Percentiles rank a stretch among this genome's conserved stretches.
phyloP scores from a whole-genome alignment of 2,113 vertebrate genomes.

The Saimiri boliviensis region DNA sequence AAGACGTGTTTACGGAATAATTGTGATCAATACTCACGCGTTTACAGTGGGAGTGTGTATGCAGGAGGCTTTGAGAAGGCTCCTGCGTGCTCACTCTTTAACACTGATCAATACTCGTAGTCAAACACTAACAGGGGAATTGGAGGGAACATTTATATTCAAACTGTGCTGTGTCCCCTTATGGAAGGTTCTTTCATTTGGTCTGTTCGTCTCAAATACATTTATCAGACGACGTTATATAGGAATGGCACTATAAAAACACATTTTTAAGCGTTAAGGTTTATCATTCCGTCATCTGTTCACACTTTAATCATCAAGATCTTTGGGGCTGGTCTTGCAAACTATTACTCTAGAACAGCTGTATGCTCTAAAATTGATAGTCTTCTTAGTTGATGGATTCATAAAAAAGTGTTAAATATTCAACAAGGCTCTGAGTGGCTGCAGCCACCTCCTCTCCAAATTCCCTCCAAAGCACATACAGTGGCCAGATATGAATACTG shows the following conservation, averaged over 20 bases:
- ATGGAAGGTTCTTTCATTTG: not conserved
- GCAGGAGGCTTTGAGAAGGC: not conserved
- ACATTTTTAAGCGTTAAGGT: conserved; percentile 30
- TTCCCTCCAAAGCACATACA: not conserved
- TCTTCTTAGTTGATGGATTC: conserved; percentile 32
- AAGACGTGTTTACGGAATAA: not conserved
- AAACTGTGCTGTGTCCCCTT: not conserved
- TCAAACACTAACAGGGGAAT: conserved; percentile 34
- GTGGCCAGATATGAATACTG: not conserved
- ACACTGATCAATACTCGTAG: not conserved
- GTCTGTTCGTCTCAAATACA: not conserved
- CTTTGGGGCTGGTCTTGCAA: conserved; percentile 44
- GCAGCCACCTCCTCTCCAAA: not conserved
- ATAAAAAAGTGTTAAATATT: conserved; percentile 29
- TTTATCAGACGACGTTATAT: not conserved
- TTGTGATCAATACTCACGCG: not conserved
- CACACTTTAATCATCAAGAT: conserved; percentile 43
- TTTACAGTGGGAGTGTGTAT: not conserved
- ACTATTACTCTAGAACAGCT: conserved; percentile 31
- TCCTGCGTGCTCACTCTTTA: not conserved
- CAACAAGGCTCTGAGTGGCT: not conserved
- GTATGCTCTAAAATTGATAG: conserved; percentile 39
- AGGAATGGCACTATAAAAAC: not conserved
- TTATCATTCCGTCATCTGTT: conserved; percentile 63
- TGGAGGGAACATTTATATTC: not conserved